Conservation (phyloP, 2,797 vertebrate species). For the Acestrorhynchus altus region DNA sequence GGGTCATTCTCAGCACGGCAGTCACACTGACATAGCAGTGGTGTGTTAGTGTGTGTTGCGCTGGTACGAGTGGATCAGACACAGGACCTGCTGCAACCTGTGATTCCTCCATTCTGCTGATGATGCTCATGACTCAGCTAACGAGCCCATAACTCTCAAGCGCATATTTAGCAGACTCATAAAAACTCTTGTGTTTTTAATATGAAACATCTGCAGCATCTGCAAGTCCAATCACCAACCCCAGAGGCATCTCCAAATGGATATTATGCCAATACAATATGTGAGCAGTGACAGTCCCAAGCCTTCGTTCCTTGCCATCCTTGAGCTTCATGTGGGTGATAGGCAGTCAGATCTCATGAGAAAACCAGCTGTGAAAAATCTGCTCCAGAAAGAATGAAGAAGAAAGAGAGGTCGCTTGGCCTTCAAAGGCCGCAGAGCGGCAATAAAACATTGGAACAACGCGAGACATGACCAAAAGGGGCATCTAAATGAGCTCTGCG, state of each 20-base stretch:
- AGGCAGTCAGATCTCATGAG: conserved; percentile 51
- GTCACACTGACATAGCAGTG: too few species aligned
- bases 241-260: conserved; percentile 44
- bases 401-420: conserved; percentile 48
- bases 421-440: conserved; percentile 37
- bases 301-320: conserved; percentile 5
- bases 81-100: background rate
- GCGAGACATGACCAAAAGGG: conserved; percentile 32
- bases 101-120: background rate
- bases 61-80: too few species aligned
- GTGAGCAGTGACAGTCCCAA: conserved; percentile 24
- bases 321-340: conserved; percentile 42
- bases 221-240: conserved; percentile 38
- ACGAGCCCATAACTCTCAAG: background rate
- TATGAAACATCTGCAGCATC: conserved; percentile 17
- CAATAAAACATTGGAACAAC: conserved; percentile 41
- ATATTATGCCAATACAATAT: conserved; percentile 45
- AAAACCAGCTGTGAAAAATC: conserved; percentile 45
- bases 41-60: too few species aligned
- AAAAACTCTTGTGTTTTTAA: conserved; percentile 32
- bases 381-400: conserved; percentile 50
- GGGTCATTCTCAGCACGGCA: too few species aligned
- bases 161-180: conserved; percentile 7
- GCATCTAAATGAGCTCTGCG: conserved; percentile 23
- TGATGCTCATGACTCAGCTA: conserved; percentile 15